A percentile compares a stretch with the other conserved stretches of the same genome.
phyloP scores from a whole-genome alignment of 2,888 invertebrate species.

The Esperia sulphurella region DNA sequence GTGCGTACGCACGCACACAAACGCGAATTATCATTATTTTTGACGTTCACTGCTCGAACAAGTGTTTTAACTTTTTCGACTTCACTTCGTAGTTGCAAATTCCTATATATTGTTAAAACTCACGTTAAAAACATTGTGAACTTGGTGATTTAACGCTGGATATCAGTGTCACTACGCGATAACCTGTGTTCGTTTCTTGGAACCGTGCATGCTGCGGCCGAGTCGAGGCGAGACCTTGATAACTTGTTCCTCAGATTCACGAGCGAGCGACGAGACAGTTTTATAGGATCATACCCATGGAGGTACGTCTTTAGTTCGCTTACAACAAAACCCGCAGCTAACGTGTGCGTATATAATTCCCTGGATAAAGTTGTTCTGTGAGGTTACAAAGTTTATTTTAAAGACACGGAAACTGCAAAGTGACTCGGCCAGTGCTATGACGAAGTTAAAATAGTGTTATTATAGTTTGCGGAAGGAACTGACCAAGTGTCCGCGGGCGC shows the following conservation, averaged over 20 bases:
- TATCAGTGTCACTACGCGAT: slow-evolving; percentile 42
- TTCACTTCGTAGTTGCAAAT: slow-evolving; percentile 20
- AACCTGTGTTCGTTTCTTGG: slow-evolving; percentile 70
- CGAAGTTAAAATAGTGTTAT: slow-evolving; percentile 62
- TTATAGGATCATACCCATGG: slow-evolving; percentile 74
- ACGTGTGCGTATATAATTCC: slow-evolving; percentile 50
- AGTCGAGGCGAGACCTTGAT: slow-evolving; percentile 77
- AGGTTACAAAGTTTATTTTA: slow-evolving; percentile 49
- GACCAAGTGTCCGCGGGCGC: slow-evolving; percentile 56
- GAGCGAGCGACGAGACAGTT: slow-evolving; percentile 57
- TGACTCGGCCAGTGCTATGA: slow-evolving; percentile 54
- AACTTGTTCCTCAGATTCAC: slow-evolving; percentile 74
- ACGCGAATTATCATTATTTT: slow-evolving; percentile 41
- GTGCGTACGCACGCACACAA: slow-evolving; percentile 33
- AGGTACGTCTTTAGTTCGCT: slow-evolving; percentile 78
- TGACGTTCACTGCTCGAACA: slow-evolving; percentile 44
- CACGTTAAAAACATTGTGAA: slow-evolving; percentile 14
- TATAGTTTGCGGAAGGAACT: slow-evolving; percentile 52
- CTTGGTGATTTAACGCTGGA: slow-evolving; percentile 19
- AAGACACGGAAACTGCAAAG: slow-evolving; percentile 45
- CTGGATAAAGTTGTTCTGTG: slow-evolving; percentile 35
- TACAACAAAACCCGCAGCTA: slow-evolving; percentile 54
- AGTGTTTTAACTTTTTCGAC: slow-evolving; percentile 21
- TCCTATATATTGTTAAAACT: slow-evolving; percentile 7
- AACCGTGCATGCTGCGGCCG: slow-evolving; percentile 64